Evolutionary conservation across 2,113 vertebrate species (phyloP).

Genomic region (Saguinus imperator): DNA sequence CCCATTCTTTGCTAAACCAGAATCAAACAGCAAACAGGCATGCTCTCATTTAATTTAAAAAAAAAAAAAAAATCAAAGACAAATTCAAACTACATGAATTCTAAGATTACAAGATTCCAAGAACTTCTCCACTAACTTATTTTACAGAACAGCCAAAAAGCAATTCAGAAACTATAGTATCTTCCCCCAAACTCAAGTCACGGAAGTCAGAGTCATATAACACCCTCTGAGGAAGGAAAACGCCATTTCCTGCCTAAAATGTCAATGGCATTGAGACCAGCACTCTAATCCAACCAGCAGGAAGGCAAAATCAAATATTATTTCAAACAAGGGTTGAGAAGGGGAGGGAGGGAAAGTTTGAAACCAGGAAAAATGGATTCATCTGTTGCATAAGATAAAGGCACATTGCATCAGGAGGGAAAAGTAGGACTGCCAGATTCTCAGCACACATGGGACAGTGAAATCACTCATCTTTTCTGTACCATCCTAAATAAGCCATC

Average conservation of each 20-base stretch:
- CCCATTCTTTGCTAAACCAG: background rate
- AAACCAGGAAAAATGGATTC: constrained; percentile 73
- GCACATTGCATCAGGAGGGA: background rate
- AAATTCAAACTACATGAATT: constrained; percentile 6
- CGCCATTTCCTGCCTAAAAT: constrained; percentile 74
- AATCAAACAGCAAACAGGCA: constrained; percentile 23
- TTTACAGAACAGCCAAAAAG: constrained; percentile 9
- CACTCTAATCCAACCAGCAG: constrained; percentile 67
- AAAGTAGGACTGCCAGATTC: background rate
- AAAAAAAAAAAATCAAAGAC: background rate
- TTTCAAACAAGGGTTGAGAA: constrained; percentile 70
- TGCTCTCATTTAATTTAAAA: background rate
- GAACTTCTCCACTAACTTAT: background rate
- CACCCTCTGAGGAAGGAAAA: constrained; percentile 77
- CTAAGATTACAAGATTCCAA: constrained; percentile 18
- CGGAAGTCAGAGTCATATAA: constrained; percentile 54
- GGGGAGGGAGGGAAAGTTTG: constrained; percentile 62
- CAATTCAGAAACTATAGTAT: constrained; percentile 16
- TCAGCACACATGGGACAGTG: background rate
- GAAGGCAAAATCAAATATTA: constrained; percentile 78
- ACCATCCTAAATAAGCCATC: background rate
- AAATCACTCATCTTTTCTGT: background rate
- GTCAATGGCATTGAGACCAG: constrained; percentile 68
- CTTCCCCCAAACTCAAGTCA: background rate
- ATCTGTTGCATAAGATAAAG: constrained; percentile 76